Conservation (phyloP, 35 echinoderm and acorn worm species). For the Strongylocentrotus purpuratus region DNA sequence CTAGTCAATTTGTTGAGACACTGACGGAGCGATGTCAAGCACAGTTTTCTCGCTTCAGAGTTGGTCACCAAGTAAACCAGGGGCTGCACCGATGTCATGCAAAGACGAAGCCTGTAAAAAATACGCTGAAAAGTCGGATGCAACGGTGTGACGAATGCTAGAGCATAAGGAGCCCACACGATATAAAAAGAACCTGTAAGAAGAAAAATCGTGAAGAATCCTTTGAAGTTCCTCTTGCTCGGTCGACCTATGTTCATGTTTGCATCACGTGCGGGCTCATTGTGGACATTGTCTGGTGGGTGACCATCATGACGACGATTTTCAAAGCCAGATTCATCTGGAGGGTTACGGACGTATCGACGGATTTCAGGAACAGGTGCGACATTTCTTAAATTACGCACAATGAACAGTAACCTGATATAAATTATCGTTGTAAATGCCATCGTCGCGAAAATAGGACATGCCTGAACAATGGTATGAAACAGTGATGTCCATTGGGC, state of each 20-base stretch:
- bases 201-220: too few relatives aligned
- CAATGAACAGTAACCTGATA: not conserved
- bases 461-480: not conserved
- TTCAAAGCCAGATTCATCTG: not conserved
- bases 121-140: not conserved
- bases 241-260: not conserved
- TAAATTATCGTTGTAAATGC: not conserved
- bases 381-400: not conserved
- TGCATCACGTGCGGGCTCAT: not conserved
- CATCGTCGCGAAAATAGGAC: not conserved
- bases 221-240: too few relatives aligned
- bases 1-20: not conserved
- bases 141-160: not conserved
- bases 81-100: not conserved
- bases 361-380: not conserved
- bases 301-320: not conserved
- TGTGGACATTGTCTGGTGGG: not conserved
- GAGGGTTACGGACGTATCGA: not conserved
- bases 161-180: not conserved
- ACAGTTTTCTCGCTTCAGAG: not conserved
- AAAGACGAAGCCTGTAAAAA: not conserved
- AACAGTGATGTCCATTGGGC: not conserved
- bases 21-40: not conserved
- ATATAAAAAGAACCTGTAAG: too few relatives aligned
- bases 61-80: not conserved